Conservation (phyloP, 2,888 invertebrate genomes). For the Argyresthia goedartella region DNA sequence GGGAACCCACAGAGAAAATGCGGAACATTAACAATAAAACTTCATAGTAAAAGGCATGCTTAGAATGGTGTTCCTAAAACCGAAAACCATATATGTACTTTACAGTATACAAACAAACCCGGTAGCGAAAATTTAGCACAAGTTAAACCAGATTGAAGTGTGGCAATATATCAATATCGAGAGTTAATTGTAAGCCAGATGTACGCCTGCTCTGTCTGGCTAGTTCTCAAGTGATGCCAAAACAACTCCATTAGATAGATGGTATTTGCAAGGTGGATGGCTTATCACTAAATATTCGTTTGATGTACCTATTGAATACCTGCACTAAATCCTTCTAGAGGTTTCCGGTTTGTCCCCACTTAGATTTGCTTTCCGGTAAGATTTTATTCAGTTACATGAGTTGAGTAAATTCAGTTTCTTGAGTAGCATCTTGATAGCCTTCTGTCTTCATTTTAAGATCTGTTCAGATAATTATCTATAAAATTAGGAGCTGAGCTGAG, state of each 20-base stretch:
- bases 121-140: slow-evolving; percentile 41
- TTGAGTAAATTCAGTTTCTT: too few species aligned
- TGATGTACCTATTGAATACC: too few species aligned
- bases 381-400: too few species aligned
- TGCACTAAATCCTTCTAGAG: too few species aligned
- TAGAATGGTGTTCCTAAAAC: background rate
- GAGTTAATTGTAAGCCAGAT: slow-evolving; percentile 46
- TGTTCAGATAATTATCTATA: too few species aligned
- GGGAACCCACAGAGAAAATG: background rate
- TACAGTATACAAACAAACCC: slow-evolving; percentile 14
- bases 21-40: background rate
- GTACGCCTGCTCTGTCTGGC: slow-evolving; percentile 51
- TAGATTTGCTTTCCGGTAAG: too few species aligned
- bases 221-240: slow-evolving; percentile 60
- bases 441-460: too few species aligned
- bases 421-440: too few species aligned
- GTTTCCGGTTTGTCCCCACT: too few species aligned
- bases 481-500: too few species aligned
- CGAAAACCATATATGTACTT: background rate
- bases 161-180: slow-evolving; percentile 48
- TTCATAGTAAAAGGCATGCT: background rate
- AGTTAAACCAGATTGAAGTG: slow-evolving; percentile 28
- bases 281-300: too few species aligned
- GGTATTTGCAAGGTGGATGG: slow-evolving; percentile 22
- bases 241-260: slow-evolving; percentile 9